Percentiles rank a stretch among this genome's conserved stretches.
Conservation (phyloP, 2,797 vertebrate genomes). For the Eulemur albifrons region DNA sequence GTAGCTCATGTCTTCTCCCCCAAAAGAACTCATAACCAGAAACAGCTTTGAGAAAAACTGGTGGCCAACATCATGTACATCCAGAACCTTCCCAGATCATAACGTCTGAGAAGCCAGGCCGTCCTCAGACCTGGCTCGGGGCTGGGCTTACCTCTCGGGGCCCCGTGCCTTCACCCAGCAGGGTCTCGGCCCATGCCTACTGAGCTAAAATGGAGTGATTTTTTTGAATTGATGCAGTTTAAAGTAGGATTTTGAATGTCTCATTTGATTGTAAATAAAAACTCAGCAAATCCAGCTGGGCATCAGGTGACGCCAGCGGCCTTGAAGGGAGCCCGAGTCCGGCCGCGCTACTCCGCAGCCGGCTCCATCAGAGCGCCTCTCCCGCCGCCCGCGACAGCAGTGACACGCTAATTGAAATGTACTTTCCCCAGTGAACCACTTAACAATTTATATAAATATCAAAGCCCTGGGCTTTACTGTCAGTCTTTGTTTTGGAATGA, state of each 20-base stretch:
- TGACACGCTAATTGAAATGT: constrained; percentile 94
- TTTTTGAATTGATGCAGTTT: constrained; percentile 39
- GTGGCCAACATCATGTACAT: background rate
- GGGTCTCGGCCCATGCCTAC: constrained; percentile 44
- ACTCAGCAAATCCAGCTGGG: constrained; percentile 52
- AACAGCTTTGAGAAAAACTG: constrained; percentile 41
- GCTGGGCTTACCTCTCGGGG: background rate
- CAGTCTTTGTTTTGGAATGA: constrained; percentile 87
- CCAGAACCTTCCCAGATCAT: background rate
- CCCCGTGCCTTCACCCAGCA: constrained; percentile 34
- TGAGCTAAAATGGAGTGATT: constrained; percentile 49
- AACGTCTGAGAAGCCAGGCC: background rate
- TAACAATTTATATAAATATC: constrained; percentile 90
- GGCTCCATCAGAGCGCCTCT: constrained; percentile 72
- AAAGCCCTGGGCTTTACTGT: constrained; percentile 87
- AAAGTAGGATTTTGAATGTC: constrained; percentile 49
- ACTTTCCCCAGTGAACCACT: constrained; percentile 87
- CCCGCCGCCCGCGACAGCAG: constrained; percentile 80
- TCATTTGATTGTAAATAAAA: constrained; percentile 66
- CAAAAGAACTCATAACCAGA: background rate
- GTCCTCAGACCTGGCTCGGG: background rate
- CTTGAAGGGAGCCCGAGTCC: constrained; percentile 70
- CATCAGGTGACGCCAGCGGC: constrained; percentile 53
- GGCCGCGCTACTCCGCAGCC: constrained; percentile 61
- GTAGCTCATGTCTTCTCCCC: background rate